phyloP scores from a whole-genome alignment of 2,113 vertebrate species.

The Pteronura brasiliensis region DNA sequence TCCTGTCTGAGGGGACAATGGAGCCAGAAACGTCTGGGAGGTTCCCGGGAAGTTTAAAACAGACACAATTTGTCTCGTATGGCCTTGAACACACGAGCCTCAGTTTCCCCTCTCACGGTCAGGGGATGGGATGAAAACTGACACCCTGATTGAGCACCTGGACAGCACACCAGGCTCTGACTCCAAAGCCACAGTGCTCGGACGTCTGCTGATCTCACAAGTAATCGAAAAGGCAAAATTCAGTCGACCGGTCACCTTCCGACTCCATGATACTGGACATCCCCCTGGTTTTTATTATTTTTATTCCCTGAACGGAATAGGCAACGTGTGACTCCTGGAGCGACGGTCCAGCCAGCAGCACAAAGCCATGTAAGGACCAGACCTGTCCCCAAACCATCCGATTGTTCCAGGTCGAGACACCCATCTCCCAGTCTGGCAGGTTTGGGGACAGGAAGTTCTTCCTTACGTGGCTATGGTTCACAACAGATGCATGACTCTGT shows the following conservation, averaged over 20 bases:
- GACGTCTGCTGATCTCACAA: background rate
- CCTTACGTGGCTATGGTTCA: background rate
- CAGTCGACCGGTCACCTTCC: background rate
- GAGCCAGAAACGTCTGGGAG: background rate
- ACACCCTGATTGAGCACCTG: background rate
- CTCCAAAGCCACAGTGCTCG: background rate
- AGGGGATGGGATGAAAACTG: rapidly evolving
- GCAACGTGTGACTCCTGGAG: background rate
- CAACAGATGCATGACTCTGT: rapidly evolving
- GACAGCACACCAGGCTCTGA: background rate
- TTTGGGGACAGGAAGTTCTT: background rate
- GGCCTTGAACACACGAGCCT: background rate
- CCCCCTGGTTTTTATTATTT: background rate
- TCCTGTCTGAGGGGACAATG: background rate
- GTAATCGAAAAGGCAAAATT: background rate
- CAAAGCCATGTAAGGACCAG: rapidly evolving
- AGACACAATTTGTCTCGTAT: background rate
- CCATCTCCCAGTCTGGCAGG: background rate
- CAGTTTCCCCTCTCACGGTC: background rate
- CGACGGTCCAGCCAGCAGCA: rapidly evolving
- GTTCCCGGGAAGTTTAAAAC: background rate
- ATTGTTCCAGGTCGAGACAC: rapidly evolving
- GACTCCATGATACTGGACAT: background rate
- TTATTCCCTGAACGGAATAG: background rate
- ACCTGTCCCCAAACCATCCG: background rate